These are phyloP conservation scores for Drosophila azteca DNA, from an alignment of 1,140 invertebrate species.

Conservation along the genomic window DNA sequence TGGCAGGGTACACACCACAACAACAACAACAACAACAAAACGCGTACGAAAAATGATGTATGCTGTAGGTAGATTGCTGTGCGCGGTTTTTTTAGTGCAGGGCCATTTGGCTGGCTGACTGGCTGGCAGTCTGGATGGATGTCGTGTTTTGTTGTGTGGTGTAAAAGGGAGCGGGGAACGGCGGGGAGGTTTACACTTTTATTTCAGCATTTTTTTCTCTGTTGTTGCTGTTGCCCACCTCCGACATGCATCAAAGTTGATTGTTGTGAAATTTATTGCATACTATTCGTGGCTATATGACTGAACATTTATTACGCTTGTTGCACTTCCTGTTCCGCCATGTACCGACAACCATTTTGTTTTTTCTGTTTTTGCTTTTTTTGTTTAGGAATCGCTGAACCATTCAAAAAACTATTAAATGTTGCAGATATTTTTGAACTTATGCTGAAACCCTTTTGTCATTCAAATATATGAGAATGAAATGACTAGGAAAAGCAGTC, in stretches of 20 bases:
- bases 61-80: conserved; percentile 55
- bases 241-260: conserved; percentile 78
- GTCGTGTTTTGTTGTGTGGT: conserved; percentile 23
- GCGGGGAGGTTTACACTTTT: conserved; percentile 17
- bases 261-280: conserved; percentile 82
- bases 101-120: conserved; percentile 33
- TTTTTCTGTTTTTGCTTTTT: conserved; percentile 14
- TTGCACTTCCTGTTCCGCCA: conserved; percentile 59
- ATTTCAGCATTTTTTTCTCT: conserved; percentile 19
- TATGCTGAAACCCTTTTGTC: conserved; percentile 10
- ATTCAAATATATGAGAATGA: too few species aligned
- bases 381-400: conserved; percentile 72
- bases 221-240: conserved; percentile 52
- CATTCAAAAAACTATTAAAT: conserved; percentile 75
- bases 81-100: conserved; percentile 57
- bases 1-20: background rate
- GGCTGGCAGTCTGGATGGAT: conserved; percentile 11
- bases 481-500: conserved; percentile 17
- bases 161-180: conserved; percentile 1
- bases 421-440: conserved; percentile 51
- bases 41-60: conserved; percentile 67
- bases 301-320: conserved; percentile 80
- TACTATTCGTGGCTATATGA: conserved; percentile 70
- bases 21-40: conserved; percentile 1
- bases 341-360: conserved; percentile 13